phyloP scores from a whole-genome alignment of 2,888 invertebrate species.

The Yponomeuta evonymella region DNA sequence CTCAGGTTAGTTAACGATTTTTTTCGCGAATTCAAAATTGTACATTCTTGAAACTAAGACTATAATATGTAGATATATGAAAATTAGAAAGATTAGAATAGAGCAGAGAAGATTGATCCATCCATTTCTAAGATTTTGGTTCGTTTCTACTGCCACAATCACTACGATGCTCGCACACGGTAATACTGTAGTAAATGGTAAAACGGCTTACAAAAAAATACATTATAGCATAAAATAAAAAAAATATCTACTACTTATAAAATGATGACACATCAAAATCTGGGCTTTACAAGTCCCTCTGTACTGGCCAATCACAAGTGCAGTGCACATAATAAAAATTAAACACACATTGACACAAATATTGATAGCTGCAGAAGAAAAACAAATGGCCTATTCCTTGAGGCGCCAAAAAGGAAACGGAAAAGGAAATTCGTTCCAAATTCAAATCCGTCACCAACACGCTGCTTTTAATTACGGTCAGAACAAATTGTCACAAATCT shows the following conservation, averaged over 20 bases:
- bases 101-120: too few species aligned
- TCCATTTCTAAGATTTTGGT: not conserved
- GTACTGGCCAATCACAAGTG: too few species aligned
- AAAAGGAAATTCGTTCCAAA: slow-evolving; percentile 32
- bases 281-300: too few species aligned
- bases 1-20: slow-evolving; percentile 43
- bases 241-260: too few species aligned
- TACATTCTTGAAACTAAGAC: too few species aligned
- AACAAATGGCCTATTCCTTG: not conserved
- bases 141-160: not conserved
- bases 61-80: too few species aligned
- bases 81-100: too few species aligned
- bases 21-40: not conserved
- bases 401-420: slow-evolving; percentile 14
- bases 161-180: not conserved
- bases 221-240: too few species aligned
- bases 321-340: too few species aligned
- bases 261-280: too few species aligned
- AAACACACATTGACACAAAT: not conserved
- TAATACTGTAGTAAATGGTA: not conserved
- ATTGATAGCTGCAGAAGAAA: not conserved
- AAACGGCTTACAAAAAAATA: too few species aligned
- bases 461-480: slow-evolving; percentile 34
- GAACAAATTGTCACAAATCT: slow-evolving; percentile 25
- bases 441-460: slow-evolving; percentile 43